Evolutionary conservation across 2,113 vertebrate species (phyloP).

Genomic region (Ammodytes dubius): DNA sequence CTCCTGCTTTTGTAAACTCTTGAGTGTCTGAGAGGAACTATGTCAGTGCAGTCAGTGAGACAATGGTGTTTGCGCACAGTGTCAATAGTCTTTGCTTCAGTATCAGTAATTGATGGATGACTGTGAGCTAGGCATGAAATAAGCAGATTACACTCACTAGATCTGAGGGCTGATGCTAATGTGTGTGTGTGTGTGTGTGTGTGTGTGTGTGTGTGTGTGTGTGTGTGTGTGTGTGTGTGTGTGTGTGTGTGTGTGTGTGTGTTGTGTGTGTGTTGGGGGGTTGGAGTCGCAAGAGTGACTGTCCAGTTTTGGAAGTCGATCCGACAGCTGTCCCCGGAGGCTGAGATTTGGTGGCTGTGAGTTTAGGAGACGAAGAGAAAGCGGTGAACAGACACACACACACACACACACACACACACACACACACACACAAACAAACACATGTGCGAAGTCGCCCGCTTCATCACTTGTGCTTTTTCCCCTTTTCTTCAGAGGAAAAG

Average conservation of each 20-base stretch:
- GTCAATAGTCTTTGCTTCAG: conserved; percentile 89
- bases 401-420: conserved; percentile 10
- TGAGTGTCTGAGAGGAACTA: conserved; percentile 84
- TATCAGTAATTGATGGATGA: conserved; percentile 82
- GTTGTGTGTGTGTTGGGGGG: conserved; percentile 38
- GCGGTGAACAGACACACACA: neutral
- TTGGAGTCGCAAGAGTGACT: conserved; percentile 59
- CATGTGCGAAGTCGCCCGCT: conserved; percentile 1
- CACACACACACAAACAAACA: conserved; percentile 13
- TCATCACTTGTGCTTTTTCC: conserved; percentile 28
- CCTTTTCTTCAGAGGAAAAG: conserved; percentile 52
- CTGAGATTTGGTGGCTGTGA: conserved; percentile 61
- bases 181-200: conserved; percentile 47
- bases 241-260: neutral
- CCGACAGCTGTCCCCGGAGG: conserved; percentile 66
- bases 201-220: conserved; percentile 19
- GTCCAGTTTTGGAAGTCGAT: conserved; percentile 72
- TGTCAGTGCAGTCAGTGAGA: conserved; percentile 73
- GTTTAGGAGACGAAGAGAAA: conserved; percentile 52
- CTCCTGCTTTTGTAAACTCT: conserved; percentile 82
- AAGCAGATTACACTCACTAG: conserved; percentile 76
- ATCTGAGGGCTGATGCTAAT: conserved; percentile 62
- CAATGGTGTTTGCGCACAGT: conserved; percentile 88
- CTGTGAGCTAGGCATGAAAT: conserved; percentile 76
- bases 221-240: too few species aligned